A percentile compares a stretch with the other conserved stretches of the same genome.
Conservation (phyloP, 2,888 invertebrate genomes). For the Drosophila bunnanda region DNA sequence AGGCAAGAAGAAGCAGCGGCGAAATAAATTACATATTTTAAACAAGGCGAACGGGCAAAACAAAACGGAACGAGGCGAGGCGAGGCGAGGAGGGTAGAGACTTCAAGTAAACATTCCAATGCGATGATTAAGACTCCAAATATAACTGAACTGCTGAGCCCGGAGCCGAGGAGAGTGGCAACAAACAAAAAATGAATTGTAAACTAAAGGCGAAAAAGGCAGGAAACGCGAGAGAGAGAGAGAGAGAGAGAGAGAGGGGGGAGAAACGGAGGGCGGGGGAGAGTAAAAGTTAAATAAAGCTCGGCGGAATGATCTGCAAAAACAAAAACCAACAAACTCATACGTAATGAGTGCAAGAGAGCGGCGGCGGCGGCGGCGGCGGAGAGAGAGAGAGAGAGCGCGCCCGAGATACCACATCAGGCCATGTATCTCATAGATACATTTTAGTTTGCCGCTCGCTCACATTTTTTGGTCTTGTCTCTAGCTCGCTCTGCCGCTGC, state of each 20-base stretch:
- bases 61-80: slow-evolving; percentile 25
- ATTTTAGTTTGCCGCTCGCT: slow-evolving; percentile 69
- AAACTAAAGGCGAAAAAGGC: slow-evolving; percentile 46
- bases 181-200: slow-evolving; percentile 79
- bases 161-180: slow-evolving; percentile 56
- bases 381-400: slow-evolving; percentile 12
- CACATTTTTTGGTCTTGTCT: slow-evolving; percentile 56
- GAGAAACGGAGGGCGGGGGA: slow-evolving; percentile 40
- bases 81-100: slow-evolving; percentile 23
- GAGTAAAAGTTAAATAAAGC: slow-evolving; percentile 82
- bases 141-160: slow-evolving; percentile 84
- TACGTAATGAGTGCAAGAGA: slow-evolving; percentile 68
- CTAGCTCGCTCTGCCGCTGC: slow-evolving; percentile 16
- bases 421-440: slow-evolving; percentile 77
- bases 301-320: slow-evolving; percentile 76
- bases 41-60: slow-evolving; percentile 51
- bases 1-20: slow-evolving; percentile 56
- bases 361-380: slow-evolving; percentile 10
- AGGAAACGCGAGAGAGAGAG: slow-evolving; percentile 4
- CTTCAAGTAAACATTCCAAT: slow-evolving; percentile 82
- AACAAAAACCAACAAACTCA: slow-evolving; percentile 65
- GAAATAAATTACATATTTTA: slow-evolving; percentile 75
- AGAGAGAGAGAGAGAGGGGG: neutral
- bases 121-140: slow-evolving; percentile 85
- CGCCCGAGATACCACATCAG: slow-evolving; percentile 59